These are phyloP conservation scores for Ophthalmolycus amberensis DNA, from an alignment of 2,113 vertebrate genomes.

Conservation along the genomic window DNA sequence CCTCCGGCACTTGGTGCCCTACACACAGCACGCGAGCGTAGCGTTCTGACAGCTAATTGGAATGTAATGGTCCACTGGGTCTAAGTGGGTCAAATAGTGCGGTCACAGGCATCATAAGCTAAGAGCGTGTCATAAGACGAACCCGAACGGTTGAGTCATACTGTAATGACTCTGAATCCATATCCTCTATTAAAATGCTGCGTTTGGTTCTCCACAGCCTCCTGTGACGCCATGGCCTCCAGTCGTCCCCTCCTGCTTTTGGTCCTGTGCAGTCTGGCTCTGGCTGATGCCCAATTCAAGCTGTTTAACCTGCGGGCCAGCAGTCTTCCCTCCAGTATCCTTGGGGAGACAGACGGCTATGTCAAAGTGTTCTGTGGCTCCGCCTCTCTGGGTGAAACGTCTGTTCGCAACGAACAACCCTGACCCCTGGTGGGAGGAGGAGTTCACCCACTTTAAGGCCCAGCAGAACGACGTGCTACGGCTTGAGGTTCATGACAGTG, in stretches of 20 bases:
- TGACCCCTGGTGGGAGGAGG: constrained; percentile 65
- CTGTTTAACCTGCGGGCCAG: constrained; percentile 51
- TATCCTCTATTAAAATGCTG: background rate
- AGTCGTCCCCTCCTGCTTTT: constrained; percentile 17
- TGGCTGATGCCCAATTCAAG: constrained; percentile 24
- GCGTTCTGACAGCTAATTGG: no score
- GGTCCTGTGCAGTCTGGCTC: constrained; percentile 18
- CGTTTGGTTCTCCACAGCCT: background rate
- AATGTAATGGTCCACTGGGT: no score
- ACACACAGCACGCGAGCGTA: no score
- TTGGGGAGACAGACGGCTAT: constrained; percentile 54
- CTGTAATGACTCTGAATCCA: background rate
- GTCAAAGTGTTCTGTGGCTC: constrained; percentile 53
- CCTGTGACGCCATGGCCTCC: constrained; percentile 39
- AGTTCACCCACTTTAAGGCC: constrained; percentile 42
- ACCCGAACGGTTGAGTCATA: background rate
- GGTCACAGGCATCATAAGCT: no score
- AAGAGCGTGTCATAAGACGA: background rate
- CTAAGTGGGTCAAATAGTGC: no score
- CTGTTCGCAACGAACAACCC: background rate
- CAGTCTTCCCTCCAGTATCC: constrained; percentile 10
- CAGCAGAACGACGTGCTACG: constrained; percentile 32
- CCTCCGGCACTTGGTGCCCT: no score
- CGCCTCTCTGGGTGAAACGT: constrained; percentile 16
- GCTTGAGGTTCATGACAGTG: constrained; percentile 48